Conservation (phyloP, 30 jellyfish, hydroid and myxozoan species). For the Pseudorhiza aurosa region DNA sequence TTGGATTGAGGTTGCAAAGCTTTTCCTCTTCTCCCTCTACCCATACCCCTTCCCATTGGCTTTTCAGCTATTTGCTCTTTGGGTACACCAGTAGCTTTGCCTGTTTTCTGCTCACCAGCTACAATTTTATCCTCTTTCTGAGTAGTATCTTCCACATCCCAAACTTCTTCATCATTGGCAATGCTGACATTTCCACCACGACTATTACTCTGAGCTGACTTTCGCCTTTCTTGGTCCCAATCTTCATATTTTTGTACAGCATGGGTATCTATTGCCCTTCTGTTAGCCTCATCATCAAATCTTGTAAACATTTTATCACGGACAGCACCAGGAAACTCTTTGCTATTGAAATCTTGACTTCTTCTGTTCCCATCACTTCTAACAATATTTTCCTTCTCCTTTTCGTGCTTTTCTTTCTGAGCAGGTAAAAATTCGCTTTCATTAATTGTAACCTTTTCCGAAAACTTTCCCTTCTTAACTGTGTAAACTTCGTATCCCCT, state of each 20-base stretch:
- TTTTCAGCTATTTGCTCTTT: background rate
- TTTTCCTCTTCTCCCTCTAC: conserved; percentile 29
- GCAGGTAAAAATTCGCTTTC: background rate
- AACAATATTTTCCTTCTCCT: background rate
- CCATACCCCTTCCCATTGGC: conserved; percentile 9
- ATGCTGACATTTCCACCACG: too few relatives aligned
- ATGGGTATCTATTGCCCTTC: background rate
- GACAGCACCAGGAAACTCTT: too few relatives aligned
- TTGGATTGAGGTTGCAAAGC: too few relatives aligned
- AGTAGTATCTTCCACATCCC: background rate
- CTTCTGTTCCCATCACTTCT: too few relatives aligned
- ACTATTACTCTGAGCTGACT: background rate
- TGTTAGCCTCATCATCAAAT: background rate
- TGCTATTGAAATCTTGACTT: too few relatives aligned
- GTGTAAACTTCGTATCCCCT: conserved; percentile 36
- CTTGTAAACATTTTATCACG: too few relatives aligned
- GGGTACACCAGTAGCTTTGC: background rate
- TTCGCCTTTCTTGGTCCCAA: background rate
- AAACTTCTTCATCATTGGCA: too few relatives aligned
- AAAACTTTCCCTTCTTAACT: conserved; percentile 49
- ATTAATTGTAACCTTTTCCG: conserved; percentile 23
- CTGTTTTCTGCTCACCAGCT: background rate
- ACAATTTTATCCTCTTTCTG: background rate
- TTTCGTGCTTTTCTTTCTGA: background rate
- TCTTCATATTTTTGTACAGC: background rate